Evolutionary conservation across 2,113 vertebrate genomes (phyloP), one percentile per base, ranked within the genome.

Genomic region (Nestor notabilis): DNA sequence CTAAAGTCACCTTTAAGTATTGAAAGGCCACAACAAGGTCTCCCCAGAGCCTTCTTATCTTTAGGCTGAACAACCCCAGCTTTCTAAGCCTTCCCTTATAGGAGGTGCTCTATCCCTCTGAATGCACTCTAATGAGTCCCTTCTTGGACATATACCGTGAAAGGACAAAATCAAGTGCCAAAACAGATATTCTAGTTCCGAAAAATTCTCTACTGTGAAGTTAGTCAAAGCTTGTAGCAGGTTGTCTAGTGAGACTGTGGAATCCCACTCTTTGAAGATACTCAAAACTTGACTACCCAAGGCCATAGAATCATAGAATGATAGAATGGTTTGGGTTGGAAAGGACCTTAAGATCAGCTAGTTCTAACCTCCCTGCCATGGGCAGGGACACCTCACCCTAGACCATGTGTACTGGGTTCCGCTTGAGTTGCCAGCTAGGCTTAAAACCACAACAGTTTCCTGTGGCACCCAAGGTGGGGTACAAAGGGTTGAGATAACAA

Each of bases 131-230:
- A 65, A 31, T 56, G 19, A 47, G 16, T 20, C 21, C 8, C 6
- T 64, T 71, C 27, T 47, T 39, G 17, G 35, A 66, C 1, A 0
- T 56, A 8, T 8, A 19, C 3, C 6, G 5, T 7, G 23, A 71
- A 83, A 71, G 9, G 14, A 47, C 7, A 61, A 80, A 83, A 20
- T 10, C 5, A 81, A 80, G 2, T 63, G 6, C 19, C 5, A n/a
- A 56, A 81, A 47, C 1, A 68, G 11, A 23, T 41, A 52, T 14
- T 81, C 21, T 39, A 71, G 12, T 17, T 47, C 37, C 28, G 29
- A n/a, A 58, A 63, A 69, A 33, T 3, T 15, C 13, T 68, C 63
- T n/a, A 63, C 4, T 41, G 5, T 33, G 46, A 75, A 23, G 12
- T 39, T 75, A 12, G 6, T 72, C 33, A 68, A 71, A 72, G 29